These are phyloP conservation scores for Hypotaenidia okinawae DNA, from an alignment of 2,797 vertebrate species.

Conservation along the genomic window DNA sequence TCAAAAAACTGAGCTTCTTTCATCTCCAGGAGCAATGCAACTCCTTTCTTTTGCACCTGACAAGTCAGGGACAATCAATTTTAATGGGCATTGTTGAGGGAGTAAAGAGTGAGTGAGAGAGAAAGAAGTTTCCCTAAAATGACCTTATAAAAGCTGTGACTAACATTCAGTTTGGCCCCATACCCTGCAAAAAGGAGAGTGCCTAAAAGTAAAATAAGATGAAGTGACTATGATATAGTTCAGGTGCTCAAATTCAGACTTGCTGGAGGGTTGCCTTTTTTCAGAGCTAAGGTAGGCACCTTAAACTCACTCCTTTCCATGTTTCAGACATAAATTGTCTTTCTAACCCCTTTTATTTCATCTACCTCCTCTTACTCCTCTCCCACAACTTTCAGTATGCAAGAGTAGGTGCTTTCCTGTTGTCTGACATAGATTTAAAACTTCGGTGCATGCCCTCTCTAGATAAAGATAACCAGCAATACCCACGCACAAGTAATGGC, in stretches of 20 bases:
- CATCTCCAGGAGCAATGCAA: conserved; percentile 30
- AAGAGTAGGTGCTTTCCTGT: conserved; percentile 16
- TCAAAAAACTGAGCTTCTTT: conserved; percentile 45
- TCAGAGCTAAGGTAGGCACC: background rate
- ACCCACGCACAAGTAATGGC: background rate
- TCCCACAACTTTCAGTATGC: background rate
- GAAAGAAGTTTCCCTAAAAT: background rate
- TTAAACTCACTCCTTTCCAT: background rate
- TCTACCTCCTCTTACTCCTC: background rate
- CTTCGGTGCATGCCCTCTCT: background rate
- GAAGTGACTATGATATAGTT: conserved; percentile 42
- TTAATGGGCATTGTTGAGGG: conserved; percentile 4
- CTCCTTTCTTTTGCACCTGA: conserved; percentile 59
- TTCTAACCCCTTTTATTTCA: background rate
- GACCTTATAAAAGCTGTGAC: conserved; percentile 33
- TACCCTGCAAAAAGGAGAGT: background rate
- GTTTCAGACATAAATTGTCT: conserved; percentile 24
- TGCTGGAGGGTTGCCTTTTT: background rate
- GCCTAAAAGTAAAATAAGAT: conserved; percentile 11
- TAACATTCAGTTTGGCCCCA: conserved; percentile 32
- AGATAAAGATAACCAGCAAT: conserved; percentile 5
- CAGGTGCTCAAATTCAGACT: background rate
- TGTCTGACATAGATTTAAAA: conserved; percentile 36
- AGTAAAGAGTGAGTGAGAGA: background rate
- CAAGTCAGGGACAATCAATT: conserved; percentile 39